Conservation (phyloP, 2,797 vertebrate species). For the Cyclura pinguis region DNA sequence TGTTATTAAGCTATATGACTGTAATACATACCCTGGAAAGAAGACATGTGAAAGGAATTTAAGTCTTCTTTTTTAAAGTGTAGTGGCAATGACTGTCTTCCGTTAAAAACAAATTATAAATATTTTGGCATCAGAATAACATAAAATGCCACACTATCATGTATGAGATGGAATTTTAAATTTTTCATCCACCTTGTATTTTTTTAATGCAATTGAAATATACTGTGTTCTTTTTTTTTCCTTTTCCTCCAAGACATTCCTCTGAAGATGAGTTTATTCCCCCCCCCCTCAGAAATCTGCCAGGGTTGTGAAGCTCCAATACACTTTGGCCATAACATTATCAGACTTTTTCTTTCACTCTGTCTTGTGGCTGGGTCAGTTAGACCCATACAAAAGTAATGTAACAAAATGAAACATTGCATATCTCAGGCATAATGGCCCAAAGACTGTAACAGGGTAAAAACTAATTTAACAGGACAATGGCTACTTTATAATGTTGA, state of each 20-base stretch:
- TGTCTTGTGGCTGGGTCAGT: not conserved
- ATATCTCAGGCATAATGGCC: not conserved
- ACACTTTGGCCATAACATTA: not conserved
- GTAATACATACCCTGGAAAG: not conserved
- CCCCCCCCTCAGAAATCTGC: not conserved
- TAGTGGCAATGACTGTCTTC: not conserved
- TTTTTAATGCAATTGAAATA: not conserved
- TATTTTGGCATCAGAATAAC: not conserved
- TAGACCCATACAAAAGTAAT: not conserved
- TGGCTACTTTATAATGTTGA: not conserved
- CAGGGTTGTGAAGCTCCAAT: not conserved
- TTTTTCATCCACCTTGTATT: not conserved
- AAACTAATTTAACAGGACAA: not conserved
- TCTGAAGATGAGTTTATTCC: not conserved
- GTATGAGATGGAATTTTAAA: not conserved
- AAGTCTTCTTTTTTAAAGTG: not conserved
- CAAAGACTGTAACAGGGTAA: not conserved
- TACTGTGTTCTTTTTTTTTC: not conserved
- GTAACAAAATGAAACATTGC: not conserved
- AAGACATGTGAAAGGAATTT: not conserved
- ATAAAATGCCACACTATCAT: not conserved
- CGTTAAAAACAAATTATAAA: not conserved
- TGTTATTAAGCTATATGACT: not conserved
- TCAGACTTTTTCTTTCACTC: not conserved
- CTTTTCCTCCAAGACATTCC: not conserved